A percentile compares a stretch with the other conserved stretches of the same genome.
Conservation (phyloP, 2,113 vertebrate genomes). For the Micromys minutus region DNA sequence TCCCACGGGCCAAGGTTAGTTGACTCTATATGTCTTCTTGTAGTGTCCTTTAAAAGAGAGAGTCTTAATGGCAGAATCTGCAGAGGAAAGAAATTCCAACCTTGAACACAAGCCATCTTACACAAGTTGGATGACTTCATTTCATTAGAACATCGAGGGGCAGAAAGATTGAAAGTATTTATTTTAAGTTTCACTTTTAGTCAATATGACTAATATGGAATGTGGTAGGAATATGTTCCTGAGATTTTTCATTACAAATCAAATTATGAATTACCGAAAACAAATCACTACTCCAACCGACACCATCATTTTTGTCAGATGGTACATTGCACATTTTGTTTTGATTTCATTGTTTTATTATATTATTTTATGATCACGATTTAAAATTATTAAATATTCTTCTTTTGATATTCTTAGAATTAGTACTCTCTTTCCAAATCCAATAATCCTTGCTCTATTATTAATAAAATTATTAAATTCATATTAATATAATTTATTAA, state of each 20-base stretch:
- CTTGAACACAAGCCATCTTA: not conserved
- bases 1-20: too few relatives aligned
- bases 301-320: not conserved
- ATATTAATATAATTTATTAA: not conserved
- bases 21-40: too few relatives aligned
- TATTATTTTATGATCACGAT: not conserved
- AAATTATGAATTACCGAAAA: constrained; percentile 9
- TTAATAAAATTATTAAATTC: not conserved
- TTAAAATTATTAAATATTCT: constrained; percentile 4
- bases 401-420: not conserved
- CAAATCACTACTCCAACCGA: not conserved
- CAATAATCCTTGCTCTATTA: not conserved
- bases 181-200: not conserved
- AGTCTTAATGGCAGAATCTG: too few relatives aligned
- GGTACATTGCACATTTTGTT: not conserved
- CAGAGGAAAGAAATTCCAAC: not conserved
- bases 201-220: not conserved
- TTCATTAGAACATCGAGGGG: rapidly evolving
- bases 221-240: not conserved
- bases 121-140: not conserved
- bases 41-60: not conserved
- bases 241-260: not conserved
- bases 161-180: not conserved
- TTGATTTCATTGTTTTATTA: not conserved
- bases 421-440: not conserved